A percentile compares a stretch with the other conserved stretches of the same genome.
Conservation (phyloP, 2,888 invertebrate species). For the Lasioglossum villosulum region DNA sequence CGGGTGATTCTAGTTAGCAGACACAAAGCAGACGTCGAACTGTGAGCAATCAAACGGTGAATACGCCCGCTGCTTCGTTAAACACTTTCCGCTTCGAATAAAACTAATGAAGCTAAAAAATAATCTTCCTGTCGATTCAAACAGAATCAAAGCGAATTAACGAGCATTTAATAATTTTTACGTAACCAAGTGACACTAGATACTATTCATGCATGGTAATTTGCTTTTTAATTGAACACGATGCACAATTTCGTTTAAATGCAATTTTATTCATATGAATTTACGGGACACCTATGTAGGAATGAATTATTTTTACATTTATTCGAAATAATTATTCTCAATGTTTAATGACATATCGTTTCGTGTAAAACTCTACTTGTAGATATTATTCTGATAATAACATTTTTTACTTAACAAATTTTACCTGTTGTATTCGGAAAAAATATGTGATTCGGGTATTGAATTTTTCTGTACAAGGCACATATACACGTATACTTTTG, state of each 20-base stretch:
- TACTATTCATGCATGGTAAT: background rate
- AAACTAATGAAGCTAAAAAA: conserved; percentile 66
- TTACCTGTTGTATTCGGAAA: background rate
- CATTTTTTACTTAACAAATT: background rate
- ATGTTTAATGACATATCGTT: background rate
- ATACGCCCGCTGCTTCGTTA: conserved; percentile 66
- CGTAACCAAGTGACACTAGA: conserved; percentile 8
- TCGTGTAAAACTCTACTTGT: background rate
- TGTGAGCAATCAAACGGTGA: conserved; percentile 56
- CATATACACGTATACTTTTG: too few species aligned
- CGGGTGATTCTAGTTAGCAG: conserved; percentile 59
- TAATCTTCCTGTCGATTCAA: conserved; percentile 59
- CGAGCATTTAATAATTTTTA: conserved; percentile 35
- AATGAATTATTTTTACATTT: background rate
- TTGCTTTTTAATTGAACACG: background rate
- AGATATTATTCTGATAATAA: background rate
- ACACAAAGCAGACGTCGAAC: conserved; percentile 67
- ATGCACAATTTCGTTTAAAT: background rate
- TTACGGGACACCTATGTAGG: background rate
- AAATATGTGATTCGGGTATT: background rate
- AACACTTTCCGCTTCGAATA: conserved; percentile 66
- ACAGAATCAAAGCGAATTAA: conserved; percentile 57
- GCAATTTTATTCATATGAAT: background rate
- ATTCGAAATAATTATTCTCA: background rate
- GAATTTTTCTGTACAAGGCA: too few species aligned